A percentile compares a stretch with the other conserved stretches of the same genome.
Conservation (phyloP, 1,140 invertebrate genomes). For the Solenopsis fugax region DNA sequence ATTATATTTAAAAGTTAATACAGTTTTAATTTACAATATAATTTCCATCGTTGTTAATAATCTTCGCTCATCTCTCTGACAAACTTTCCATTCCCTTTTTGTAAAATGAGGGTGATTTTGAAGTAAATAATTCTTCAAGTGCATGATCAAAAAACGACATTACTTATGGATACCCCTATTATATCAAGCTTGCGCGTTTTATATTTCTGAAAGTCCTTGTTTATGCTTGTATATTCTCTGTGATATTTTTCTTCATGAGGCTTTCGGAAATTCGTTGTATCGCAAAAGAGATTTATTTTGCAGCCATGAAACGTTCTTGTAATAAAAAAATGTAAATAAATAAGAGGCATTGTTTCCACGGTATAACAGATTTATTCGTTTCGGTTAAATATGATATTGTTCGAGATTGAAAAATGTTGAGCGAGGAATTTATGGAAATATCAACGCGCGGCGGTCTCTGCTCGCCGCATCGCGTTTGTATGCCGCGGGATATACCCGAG, state of each 20-base stretch:
- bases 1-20: too few species aligned
- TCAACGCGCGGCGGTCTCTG: neutral
- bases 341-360: neutral
- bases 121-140: too few species aligned
- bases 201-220: neutral
- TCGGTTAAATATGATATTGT: constrained; percentile 40
- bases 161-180: too few species aligned
- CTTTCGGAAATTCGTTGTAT: constrained; percentile 2
- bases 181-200: neutral
- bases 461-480: constrained; percentile 21
- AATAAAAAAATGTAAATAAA: neutral
- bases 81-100: too few species aligned
- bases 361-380: constrained; percentile 32
- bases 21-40: too few species aligned
- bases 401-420: constrained; percentile 37
- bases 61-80: too few species aligned
- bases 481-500: constrained; percentile 40
- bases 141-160: too few species aligned
- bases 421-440: constrained; percentile 52
- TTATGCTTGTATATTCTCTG: neutral
- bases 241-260: neutral
- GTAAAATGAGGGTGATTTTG: too few species aligned
- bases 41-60: too few species aligned
- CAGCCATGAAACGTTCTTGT: neutral
- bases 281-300: neutral